Percentiles rank a stretch among this genome's conserved stretches.
Evolutionary conservation across 2,888 invertebrate species (phyloP).

Genomic region (Rhyacophila evoluta): DNA sequence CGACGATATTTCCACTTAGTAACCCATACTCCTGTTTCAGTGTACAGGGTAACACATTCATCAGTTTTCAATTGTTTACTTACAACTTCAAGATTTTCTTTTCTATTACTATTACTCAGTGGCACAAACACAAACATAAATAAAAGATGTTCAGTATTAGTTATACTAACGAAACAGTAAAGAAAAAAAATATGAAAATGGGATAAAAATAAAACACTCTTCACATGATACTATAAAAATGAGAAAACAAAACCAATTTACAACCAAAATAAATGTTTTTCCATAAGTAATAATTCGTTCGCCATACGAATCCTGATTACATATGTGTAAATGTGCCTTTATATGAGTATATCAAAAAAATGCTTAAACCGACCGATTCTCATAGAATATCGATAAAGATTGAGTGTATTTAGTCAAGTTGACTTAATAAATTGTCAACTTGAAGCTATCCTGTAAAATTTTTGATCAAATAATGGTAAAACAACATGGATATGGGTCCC

Average conservation of each 20-base stretch:
- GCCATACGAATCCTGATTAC: too few relatives aligned
- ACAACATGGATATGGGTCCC: too few relatives aligned
- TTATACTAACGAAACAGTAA: too few relatives aligned
- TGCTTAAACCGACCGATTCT: too few relatives aligned
- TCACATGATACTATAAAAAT: not conserved
- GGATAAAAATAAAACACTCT: not conserved
- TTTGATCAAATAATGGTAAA: too few relatives aligned
- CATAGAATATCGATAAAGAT: too few relatives aligned
- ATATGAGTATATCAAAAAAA: too few relatives aligned
- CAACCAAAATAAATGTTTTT: not conserved
- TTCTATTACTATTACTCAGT: constrained; percentile 46
- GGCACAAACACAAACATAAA: not conserved
- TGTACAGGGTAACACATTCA: constrained; percentile 52
- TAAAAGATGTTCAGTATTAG: too few relatives aligned
- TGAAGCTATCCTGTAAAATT: too few relatives aligned
- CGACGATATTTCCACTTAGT: constrained; percentile 55
- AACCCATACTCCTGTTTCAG: constrained; percentile 51
- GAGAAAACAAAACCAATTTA: not conserved
- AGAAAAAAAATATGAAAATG: not conserved
- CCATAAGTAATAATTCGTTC: not conserved
- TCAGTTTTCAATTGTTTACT: constrained; percentile 51
- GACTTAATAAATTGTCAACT: too few relatives aligned
- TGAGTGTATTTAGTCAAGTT: too few relatives aligned
- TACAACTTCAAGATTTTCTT: constrained; percentile 49
- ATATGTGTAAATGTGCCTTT: too few relatives aligned